These are phyloP conservation scores for Enteromius radiatus DNA, from an alignment of 2,797 vertebrate genomes.

Conservation along the genomic window DNA sequence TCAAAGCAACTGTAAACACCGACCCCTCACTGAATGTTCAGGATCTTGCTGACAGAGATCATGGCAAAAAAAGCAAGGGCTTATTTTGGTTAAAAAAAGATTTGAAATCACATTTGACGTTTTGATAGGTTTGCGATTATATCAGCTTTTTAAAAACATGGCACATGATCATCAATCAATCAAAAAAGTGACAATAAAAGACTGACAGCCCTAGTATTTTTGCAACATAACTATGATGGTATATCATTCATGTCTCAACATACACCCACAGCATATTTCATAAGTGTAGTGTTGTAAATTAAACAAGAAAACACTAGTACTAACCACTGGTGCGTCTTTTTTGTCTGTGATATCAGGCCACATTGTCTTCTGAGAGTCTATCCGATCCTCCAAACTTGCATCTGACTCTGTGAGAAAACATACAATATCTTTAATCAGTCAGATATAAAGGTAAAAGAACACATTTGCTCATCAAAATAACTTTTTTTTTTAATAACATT, in stretches of 20 bases:
- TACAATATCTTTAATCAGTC: background rate
- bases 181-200: too few relatives aligned
- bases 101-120: background rate
- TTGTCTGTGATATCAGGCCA: slow-evolving; percentile 14
- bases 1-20: slow-evolving; percentile 14
- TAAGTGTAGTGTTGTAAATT: slow-evolving; percentile 4
- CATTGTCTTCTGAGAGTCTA: slow-evolving; percentile 1
- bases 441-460: background rate
- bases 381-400: slow-evolving; percentile 16
- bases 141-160: background rate
- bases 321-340: slow-evolving; percentile 52
- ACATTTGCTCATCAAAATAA: background rate
- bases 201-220: background rate
- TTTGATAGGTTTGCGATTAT: background rate
- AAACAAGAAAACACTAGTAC: slow-evolving; percentile 28
- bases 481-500: too few relatives aligned
- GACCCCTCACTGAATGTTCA: background rate
- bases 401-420: slow-evolving; percentile 44
- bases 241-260: background rate
- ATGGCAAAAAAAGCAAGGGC: background rate
- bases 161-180: too few relatives aligned
- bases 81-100: background rate
- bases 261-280: background rate
- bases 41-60: background rate
- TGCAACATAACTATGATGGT: background rate